phyloP scores from a whole-genome alignment of 2,797 vertebrate species.

The Fringilla coelebs region DNA sequence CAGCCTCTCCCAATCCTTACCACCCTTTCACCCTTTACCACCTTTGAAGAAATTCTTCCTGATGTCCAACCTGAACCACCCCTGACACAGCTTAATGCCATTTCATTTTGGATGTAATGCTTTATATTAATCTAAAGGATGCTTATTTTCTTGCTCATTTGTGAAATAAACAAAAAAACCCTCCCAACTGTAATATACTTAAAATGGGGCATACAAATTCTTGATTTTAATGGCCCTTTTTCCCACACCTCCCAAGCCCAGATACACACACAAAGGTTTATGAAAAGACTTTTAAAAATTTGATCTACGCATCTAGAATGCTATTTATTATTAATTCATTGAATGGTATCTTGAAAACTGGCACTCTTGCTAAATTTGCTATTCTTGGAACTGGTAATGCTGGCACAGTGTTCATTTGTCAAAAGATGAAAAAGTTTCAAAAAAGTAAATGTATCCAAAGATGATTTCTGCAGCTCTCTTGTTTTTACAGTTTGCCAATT shows the following conservation, averaged over 20 bases:
- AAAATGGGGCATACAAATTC: not conserved
- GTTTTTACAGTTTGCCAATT: not conserved
- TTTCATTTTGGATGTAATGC: not conserved
- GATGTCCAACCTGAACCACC: not conserved
- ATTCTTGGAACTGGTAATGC: not conserved
- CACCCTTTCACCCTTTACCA: not conserved
- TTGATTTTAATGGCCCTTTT: not conserved
- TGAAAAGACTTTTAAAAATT: not conserved
- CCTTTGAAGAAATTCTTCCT: not conserved
- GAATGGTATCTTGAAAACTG: not conserved
- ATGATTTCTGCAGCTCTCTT: not conserved
- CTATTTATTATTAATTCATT: not conserved
- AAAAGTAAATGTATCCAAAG: not conserved
- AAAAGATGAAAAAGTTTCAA: not conserved
- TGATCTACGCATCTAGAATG: not conserved
- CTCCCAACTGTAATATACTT: not conserved
- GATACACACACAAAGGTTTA: not conserved
- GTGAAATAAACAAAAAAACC: not conserved
- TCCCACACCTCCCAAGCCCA: accelerated
- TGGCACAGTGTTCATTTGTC: not conserved
- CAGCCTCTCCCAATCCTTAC: not conserved
- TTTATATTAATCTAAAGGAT: not conserved
- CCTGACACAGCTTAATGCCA: not conserved
- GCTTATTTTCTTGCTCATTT: not conserved
- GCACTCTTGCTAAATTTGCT: not conserved